A percentile compares a stretch with the other conserved stretches of the same genome.
Evolutionary conservation across 2,888 invertebrate species (phyloP).

Genomic region (Amphipoea lucens): DNA sequence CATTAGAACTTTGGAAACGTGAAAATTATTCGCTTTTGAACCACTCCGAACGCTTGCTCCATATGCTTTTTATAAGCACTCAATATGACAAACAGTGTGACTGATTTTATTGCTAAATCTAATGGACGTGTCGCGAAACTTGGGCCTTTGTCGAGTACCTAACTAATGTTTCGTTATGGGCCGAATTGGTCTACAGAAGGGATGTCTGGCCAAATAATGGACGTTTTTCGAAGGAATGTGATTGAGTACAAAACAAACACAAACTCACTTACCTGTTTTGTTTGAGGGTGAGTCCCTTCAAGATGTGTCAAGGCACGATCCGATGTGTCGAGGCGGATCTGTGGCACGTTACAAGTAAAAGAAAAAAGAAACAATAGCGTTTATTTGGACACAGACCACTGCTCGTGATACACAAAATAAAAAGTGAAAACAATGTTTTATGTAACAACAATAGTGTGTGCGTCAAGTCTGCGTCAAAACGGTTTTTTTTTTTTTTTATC

Average conservation of each 20-base stretch:
- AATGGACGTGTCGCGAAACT: conserved; percentile 57
- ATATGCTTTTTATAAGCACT: conserved; percentile 70
- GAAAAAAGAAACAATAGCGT: background rate
- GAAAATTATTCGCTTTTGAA: conserved; percentile 78
- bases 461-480: background rate
- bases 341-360: background rate
- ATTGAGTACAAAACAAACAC: conserved; percentile 47
- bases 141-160: conserved; percentile 23
- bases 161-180: conserved; percentile 50
- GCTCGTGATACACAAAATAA: background rate
- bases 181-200: conserved; percentile 15
- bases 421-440: background rate
- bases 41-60: conserved; percentile 56
- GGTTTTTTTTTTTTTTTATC: too few relatives aligned
- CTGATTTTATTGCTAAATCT: conserved; percentile 64
- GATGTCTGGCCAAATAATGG: conserved; percentile 32
- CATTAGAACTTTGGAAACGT: conserved; percentile 82
- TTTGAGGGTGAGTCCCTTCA: conserved; percentile 16
- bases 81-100: conserved; percentile 63
- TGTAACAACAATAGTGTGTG: too few relatives aligned
- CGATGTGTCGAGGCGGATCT: background rate
- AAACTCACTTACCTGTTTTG: conserved; percentile 39
- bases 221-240: conserved; percentile 41
- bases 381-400: background rate
- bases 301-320: background rate